Conservation (phyloP, 2,888 invertebrate species). For the Antitype chi region DNA sequence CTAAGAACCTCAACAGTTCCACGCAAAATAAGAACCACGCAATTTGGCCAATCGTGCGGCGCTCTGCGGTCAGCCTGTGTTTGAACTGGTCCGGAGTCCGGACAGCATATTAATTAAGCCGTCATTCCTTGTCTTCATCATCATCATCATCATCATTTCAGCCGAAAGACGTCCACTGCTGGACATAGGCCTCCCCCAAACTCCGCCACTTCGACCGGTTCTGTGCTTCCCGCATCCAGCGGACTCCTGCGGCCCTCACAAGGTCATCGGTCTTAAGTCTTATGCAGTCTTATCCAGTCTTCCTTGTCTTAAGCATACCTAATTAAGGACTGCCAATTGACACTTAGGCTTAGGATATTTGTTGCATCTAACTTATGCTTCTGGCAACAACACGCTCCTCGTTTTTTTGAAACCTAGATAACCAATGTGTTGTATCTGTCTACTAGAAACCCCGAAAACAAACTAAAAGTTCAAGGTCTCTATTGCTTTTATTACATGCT, state of each 20-base stretch:
- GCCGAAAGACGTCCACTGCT: too few relatives aligned
- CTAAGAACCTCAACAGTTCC: too few relatives aligned
- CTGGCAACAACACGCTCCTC: not conserved
- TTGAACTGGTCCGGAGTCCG: not conserved
- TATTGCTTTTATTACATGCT: conserved; percentile 23
- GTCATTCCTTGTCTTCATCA: not conserved
- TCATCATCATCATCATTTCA: too few relatives aligned
- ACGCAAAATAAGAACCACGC: not conserved
- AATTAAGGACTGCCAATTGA: not conserved
- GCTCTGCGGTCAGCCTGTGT: not conserved
- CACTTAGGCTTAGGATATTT: not conserved
- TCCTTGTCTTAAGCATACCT: not conserved
- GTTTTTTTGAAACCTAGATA: not conserved
- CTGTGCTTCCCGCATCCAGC: too few relatives aligned
- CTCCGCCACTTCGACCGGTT: too few relatives aligned
- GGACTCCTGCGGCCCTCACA: too few relatives aligned
- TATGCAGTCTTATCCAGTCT: too few relatives aligned
- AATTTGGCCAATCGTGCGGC: not conserved
- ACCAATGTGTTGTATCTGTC: not conserved
- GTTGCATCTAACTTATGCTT: not conserved
- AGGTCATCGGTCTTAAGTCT: too few relatives aligned
- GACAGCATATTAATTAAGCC: not conserved
- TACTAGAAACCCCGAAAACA: not conserved
- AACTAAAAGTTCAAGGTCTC: conserved; percentile 11
- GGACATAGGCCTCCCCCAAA: too few relatives aligned